These are phyloP conservation scores for Rhinolophus sinicus DNA, from an alignment of 2,113 vertebrate genomes.

Conservation along the genomic window DNA sequence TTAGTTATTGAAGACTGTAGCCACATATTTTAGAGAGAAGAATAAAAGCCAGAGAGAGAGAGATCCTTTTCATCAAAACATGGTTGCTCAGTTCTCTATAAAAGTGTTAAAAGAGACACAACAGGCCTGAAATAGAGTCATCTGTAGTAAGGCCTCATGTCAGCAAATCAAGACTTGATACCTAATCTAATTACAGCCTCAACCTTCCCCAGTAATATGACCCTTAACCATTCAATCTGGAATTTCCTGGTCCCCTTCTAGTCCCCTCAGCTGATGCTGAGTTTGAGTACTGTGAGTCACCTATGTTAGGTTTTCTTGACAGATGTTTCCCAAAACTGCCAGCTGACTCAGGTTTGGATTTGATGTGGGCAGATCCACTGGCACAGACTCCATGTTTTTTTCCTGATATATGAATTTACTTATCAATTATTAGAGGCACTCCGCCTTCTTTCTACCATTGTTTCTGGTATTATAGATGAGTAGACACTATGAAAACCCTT, in stretches of 20 bases:
- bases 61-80: not conserved
- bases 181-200: not conserved
- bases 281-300: not conserved
- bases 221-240: not conserved
- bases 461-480: not conserved
- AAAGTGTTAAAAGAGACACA: not conserved
- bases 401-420: not conserved
- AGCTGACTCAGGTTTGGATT: not conserved
- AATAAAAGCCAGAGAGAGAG: not conserved
- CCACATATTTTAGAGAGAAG: not conserved
- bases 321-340: not conserved
- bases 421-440: not conserved
- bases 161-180: not conserved
- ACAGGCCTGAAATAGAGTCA: not conserved
- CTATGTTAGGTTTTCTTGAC: not conserved
- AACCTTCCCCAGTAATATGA: not conserved
- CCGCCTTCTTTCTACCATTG: not conserved
- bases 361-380: not conserved
- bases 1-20: not conserved
- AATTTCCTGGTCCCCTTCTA: not conserved
- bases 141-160: not conserved
- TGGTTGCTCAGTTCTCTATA: not conserved
- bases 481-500: not conserved
- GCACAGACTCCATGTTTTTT: not conserved
- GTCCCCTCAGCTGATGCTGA: not conserved